These are phyloP conservation scores for Palythoa grandis DNA, from an alignment of 92 coral and sea anemone species.

Conservation along the genomic window DNA sequence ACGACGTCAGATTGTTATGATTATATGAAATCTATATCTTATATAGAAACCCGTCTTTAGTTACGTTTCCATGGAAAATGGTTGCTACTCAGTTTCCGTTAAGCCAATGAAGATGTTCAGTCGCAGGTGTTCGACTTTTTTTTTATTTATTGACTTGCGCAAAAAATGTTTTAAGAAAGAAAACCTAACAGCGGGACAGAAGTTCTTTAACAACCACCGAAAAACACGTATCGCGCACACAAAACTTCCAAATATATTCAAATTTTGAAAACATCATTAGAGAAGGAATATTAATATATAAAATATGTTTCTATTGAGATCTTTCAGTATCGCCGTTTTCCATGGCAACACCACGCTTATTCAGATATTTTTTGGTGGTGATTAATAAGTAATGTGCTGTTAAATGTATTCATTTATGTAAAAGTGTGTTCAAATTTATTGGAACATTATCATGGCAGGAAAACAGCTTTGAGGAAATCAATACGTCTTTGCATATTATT, in stretches of 20 bases:
- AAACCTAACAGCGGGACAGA: not conserved
- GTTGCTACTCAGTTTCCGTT: not conserved
- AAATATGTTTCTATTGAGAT: not conserved
- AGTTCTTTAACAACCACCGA: not conserved
- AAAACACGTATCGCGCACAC: not conserved
- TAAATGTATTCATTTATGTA: slow-evolving; percentile 29
- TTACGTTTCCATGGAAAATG: not conserved
- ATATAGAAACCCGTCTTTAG: not conserved
- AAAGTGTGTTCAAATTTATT: slow-evolving; percentile 15
- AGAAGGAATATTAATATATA: not conserved
- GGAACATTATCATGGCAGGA: slow-evolving; percentile 2
- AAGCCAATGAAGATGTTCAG: not conserved
- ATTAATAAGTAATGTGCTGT: slow-evolving; percentile 16
- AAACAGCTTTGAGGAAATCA: not conserved
- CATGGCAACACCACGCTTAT: not conserved
- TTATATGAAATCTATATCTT: not conserved
- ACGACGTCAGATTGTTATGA: not conserved
- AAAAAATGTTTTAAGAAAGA: not conserved
- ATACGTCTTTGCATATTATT: not conserved
- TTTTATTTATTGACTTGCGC: not conserved
- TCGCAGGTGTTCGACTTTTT: slow-evolving; percentile 2
- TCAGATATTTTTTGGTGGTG: not conserved
- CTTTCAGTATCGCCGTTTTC: not conserved
- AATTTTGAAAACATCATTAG: not conserved
- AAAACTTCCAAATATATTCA: not conserved